Conservation (phyloP, 2,113 vertebrate genomes). For the Alectura lathami region DNA sequence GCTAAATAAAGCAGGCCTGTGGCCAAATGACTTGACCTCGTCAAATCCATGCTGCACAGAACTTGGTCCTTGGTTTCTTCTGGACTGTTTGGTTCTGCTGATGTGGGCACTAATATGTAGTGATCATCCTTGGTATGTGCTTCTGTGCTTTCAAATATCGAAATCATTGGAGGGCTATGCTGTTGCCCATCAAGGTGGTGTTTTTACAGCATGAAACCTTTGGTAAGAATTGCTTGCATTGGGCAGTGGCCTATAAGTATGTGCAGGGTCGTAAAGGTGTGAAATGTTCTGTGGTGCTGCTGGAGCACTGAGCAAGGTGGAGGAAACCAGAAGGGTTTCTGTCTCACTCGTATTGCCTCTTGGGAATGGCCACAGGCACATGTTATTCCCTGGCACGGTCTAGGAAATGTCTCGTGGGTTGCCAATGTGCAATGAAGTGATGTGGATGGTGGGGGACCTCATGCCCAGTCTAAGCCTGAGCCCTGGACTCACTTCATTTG, state of each 20-base stretch:
- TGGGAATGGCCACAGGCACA: rapidly evolving
- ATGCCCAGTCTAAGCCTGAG: background rate
- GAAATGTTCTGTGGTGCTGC: background rate
- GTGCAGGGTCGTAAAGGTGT: background rate
- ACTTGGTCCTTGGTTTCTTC: background rate
- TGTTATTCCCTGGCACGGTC: background rate
- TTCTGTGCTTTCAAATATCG: background rate
- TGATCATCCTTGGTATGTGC: background rate
- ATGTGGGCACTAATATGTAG: background rate
- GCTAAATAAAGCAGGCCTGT: background rate
- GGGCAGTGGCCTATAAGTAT: background rate
- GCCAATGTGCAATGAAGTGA: background rate
- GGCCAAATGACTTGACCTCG: background rate
- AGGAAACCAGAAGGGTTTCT: background rate
- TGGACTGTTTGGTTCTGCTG: background rate
- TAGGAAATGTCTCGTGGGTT: background rate
- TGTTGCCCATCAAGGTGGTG: background rate
- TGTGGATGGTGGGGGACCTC: rapidly evolving
- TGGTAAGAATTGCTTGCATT: background rate
- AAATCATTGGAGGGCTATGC: background rate
- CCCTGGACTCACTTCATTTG: background rate
- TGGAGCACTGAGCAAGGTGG: background rate
- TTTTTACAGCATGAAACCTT: background rate
- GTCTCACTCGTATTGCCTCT: rapidly evolving
- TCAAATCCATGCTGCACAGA: background rate